Base-by-base conservation (phyloP, 2,888 invertebrate genomes). In the Agrochola litura region DNA sequence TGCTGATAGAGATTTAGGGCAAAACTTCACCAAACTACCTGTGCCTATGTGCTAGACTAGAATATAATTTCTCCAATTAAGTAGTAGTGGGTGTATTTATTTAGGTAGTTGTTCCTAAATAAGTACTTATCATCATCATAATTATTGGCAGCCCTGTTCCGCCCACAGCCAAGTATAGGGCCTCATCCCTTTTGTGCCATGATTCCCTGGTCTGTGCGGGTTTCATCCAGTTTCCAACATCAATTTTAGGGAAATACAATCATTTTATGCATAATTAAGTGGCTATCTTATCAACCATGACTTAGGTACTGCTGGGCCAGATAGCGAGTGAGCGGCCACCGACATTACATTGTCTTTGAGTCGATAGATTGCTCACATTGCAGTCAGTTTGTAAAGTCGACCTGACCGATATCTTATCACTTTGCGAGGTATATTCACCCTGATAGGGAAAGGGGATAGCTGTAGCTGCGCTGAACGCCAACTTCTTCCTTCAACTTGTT, bases 291-390 rank as follows among this genome's bases (percentile, higher is more conserved):
- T 78, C 66, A 49, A n/a, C 3, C 5, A 60, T 43, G 12, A 6
- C 54, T 58, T 25, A 68, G 14, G 30, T 22, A 64, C 37, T 22
- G 25, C 16, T 16, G 58, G 69, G 41, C 37, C 46, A 19, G 67
- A 77, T 69, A 69, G 46, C 14, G 6, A 52, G 25, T n/a, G 19
- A 46, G 12, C 14, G 64, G 52, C 67, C 56, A 52, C 8, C 49
- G 16, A 56, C 30, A 25, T 37, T 30, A 19, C 54, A 66, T 81
- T 81, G 73, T 78, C 61, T 82, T 60, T 6, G 2, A 82, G 54
- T 70, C 63, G 16, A 82, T 82, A 77, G 54, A 82, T 83, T 58
- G 52, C 49, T 60, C 37, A 66, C 10, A 67, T 73, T 68, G 52
- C 61, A 73, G 43, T 56, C 60, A n/a, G 79, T 46, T 73, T 43